Base-by-base conservation (phyloP, 1,140 invertebrate genomes). In the Drosophila rufa region DNA sequence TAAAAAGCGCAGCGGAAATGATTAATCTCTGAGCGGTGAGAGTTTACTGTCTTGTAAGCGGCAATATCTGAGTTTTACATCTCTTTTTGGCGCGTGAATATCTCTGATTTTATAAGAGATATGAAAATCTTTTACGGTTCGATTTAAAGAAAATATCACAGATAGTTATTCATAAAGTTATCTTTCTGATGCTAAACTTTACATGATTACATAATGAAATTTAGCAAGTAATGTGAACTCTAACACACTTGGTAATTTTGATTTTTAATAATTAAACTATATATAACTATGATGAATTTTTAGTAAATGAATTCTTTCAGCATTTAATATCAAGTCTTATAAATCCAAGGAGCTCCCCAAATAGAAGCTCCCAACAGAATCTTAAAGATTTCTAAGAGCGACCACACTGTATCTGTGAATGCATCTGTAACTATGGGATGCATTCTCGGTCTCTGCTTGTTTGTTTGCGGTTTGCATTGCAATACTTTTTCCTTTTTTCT, bases 381-480 rank as follows among this genome's bases (percentile, higher is more conserved):
- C 19, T 14, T 11, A 15, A 9, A 55, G 33, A 38, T 33, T 59
- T 17, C 14, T 27, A 1, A n/a, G n/a, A 4, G 74, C 55, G 25
- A 38, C 42, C 75, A 50, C 75, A 58, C 50, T 60, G 40, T 60
- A 70, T 75, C 33, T 60, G n/a, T 22, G 38, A 40, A 22, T 55
- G 30, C 61, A 45, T 45, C 48, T 69, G 61, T 71, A 74, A 51
- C 70, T 61, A n/a, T 27, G 68, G 22, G 70, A 60, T 74, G 70
- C 70, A 77, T 78, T 79, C 53, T 78, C 9, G 9, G 33, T 11
- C 58, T 69, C 38, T 46, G 65, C 40, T 22, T 79, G 75, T 70
- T 79, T 78, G 75, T 53, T 69, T 78, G 74, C 36, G 48, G 67
- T 53, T 71, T 48, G 57, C 42, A 43, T 27, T 59, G 67, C 67